Evolutionary conservation across 2,888 invertebrate species (phyloP).

Genomic region (Ochlodes sylvanus): DNA sequence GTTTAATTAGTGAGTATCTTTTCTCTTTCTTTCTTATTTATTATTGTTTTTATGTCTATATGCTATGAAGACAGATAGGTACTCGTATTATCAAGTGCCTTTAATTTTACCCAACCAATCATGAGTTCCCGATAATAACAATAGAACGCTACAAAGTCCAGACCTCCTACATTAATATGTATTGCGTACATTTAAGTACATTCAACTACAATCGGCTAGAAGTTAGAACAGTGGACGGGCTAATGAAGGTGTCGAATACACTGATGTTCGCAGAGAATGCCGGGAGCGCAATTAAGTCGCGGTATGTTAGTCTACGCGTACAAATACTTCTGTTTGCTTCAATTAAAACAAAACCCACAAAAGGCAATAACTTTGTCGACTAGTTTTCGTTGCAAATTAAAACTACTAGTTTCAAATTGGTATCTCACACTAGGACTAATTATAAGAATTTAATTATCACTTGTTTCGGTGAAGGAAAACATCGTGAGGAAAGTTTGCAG

Average conservation of each 20-base stretch:
- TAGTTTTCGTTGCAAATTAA: not conserved
- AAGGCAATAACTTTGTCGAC: constrained; percentile 15
- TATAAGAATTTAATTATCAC: no score
- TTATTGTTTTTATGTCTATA: no score
- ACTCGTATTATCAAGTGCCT: no score
- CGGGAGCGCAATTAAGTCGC: constrained; percentile 28
- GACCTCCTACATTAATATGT: constrained; percentile 11
- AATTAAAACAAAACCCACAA: constrained; percentile 10
- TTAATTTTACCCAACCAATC: not conserved
- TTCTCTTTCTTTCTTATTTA: no score
- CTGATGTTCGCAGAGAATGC: constrained; percentile 32
- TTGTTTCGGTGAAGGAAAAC: no score
- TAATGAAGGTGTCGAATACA: constrained; percentile 34
- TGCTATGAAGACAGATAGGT: no score
- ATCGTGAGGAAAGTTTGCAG: no score
- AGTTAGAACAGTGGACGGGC: constrained; percentile 19
- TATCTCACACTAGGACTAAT: not conserved
- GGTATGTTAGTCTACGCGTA: constrained; percentile 20
- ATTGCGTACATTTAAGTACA: constrained; percentile 14
- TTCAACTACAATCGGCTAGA: constrained; percentile 25
- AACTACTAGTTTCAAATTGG: not conserved
- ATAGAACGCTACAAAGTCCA: not conserved
- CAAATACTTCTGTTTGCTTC: constrained; percentile 24
- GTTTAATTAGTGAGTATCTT: no score
- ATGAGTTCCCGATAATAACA: not conserved